phyloP scores from a whole-genome alignment of 2,888 invertebrate species.

The Mesochorus sp. region DNA sequence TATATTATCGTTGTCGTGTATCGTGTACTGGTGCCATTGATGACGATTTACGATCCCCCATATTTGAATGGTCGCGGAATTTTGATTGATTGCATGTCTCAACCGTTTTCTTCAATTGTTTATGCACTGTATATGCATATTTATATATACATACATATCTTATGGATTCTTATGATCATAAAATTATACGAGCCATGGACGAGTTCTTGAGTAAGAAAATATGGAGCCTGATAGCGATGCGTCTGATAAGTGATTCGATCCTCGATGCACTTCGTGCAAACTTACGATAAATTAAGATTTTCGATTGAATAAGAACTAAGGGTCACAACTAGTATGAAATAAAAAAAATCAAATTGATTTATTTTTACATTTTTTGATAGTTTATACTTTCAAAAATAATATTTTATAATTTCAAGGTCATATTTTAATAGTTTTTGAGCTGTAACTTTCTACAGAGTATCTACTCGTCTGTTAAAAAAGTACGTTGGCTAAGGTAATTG shows the following conservation, averaged over 20 bases:
- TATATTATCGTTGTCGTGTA: slow-evolving; percentile 6
- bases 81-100: slow-evolving; percentile 36
- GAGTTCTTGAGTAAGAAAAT: slow-evolving; percentile 25
- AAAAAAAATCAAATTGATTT: too few relatives aligned
- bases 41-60: slow-evolving; percentile 23
- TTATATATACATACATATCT: not conserved
- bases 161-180: slow-evolving; percentile 23
- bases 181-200: slow-evolving; percentile 35
- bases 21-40: slow-evolving; percentile 22
- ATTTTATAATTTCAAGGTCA: too few relatives aligned
- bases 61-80: slow-evolving; percentile 40
- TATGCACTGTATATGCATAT: not conserved
- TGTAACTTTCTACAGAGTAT: too few relatives aligned
- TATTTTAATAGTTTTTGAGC: too few relatives aligned
- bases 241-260: not conserved
- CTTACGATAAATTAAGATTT: too few relatives aligned
- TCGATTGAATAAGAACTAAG: too few relatives aligned
- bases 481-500: too few relatives aligned
- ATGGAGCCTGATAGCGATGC: not conserved
- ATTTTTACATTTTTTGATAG: too few relatives aligned
- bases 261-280: not conserved
- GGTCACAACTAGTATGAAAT: too few relatives aligned
- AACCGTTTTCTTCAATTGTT: slow-evolving; percentile 4
- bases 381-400: too few relatives aligned
- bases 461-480: too few relatives aligned